These are phyloP conservation scores for Drosophila anomelani DNA, from an alignment of 2,888 invertebrate species.

Conservation along the genomic window DNA sequence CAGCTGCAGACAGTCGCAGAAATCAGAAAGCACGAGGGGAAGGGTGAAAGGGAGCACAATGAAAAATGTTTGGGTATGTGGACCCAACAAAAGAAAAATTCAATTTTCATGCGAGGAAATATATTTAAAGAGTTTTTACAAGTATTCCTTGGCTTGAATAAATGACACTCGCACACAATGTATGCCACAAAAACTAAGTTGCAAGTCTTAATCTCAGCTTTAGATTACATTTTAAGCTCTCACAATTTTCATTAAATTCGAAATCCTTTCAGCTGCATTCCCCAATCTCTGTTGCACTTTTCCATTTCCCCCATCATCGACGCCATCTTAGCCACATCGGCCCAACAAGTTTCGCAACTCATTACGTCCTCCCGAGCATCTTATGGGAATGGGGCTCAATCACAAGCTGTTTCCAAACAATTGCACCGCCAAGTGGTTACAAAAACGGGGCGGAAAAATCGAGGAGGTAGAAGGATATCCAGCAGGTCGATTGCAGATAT, in stretches of 20 bases:
- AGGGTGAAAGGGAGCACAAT: constrained; percentile 15
- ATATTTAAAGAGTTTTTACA: not conserved
- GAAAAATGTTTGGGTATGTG: constrained; percentile 50
- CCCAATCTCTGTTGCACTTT: constrained; percentile 24
- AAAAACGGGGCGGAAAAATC: constrained; percentile 46
- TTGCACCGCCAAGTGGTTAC: constrained; percentile 83
- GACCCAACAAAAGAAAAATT: constrained; percentile 7
- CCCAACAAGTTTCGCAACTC: constrained; percentile 42
- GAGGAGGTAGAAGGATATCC: not conserved
- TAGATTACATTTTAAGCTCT: not conserved
- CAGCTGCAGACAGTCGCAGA: constrained; percentile 68
- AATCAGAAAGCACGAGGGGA: constrained; percentile 18
- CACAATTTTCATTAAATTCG: not conserved
- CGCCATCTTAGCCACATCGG: constrained; percentile 27
- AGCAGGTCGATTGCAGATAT: constrained; percentile 55
- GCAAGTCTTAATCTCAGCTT: no score
- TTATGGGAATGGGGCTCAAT: constrained; percentile 63
- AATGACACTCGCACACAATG: constrained; percentile 2
- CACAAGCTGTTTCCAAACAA: constrained; percentile 81
- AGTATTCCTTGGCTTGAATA: constrained; percentile 6
- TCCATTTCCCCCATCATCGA: constrained; percentile 15
- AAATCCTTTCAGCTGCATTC: not conserved
- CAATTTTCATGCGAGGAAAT: constrained; percentile 28
- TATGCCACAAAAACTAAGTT: not conserved
- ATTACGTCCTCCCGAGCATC: constrained; percentile 39